Conservation (phyloP, 2,888 invertebrate genomes). For the Tinea trinotella region DNA sequence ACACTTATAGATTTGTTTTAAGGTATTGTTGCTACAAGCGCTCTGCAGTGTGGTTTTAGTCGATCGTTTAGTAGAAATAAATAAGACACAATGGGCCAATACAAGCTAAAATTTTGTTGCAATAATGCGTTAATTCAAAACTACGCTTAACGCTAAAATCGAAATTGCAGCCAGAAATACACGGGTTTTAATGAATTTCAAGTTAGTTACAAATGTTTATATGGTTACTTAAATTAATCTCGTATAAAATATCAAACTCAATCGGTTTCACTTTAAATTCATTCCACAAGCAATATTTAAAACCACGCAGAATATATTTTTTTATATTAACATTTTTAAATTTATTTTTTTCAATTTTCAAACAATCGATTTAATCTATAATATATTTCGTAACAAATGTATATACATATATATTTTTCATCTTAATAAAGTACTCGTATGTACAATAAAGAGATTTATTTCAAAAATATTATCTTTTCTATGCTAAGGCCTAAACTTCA, state of each 20-base stretch:
- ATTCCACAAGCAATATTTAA: not conserved
- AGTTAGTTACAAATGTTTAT: no score
- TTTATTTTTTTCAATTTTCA: not conserved
- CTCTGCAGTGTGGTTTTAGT: no score
- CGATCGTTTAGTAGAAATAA: no score
- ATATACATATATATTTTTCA: slow-evolving; percentile 8
- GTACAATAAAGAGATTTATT: slow-evolving; percentile 8
- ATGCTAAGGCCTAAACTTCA: not conserved
- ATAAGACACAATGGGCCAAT: no score
- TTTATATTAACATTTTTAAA: no score
- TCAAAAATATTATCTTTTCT: not conserved
- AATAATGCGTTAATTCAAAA: no score
- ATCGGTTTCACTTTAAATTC: not conserved
- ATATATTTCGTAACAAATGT: slow-evolving; percentile 4
- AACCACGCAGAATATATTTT: not conserved
- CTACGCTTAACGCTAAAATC: no score
- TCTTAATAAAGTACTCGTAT: slow-evolving; percentile 9
- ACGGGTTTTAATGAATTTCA: no score
- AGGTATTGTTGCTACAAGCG: no score
- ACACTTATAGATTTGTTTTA: no score
- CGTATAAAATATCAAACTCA: slow-evolving; percentile 1
- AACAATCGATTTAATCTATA: slow-evolving; percentile 9
- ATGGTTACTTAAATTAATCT: slow-evolving; percentile 5
- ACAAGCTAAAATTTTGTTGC: no score
- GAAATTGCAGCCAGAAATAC: no score